Conservation (phyloP, 2,888 invertebrate species). For the Ethmia dodecea region DNA sequence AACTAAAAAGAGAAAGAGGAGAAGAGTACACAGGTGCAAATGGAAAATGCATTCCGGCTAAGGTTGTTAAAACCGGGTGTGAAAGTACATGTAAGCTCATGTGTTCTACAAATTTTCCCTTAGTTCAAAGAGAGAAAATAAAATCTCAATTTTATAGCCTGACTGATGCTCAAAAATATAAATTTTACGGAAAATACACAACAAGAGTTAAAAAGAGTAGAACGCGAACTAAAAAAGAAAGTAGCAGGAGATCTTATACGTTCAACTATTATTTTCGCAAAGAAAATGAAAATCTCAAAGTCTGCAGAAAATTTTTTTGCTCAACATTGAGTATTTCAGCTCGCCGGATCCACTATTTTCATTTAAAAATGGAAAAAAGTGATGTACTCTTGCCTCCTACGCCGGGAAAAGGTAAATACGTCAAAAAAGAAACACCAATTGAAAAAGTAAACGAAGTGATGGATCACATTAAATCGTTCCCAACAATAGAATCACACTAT, state of each 20-base stretch:
- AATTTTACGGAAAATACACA: conserved; percentile 11
- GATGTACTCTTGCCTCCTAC: conserved; percentile 6
- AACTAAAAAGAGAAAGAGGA: conserved; percentile 2
- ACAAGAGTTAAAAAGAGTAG: conserved; percentile 7
- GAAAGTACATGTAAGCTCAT: conserved; percentile 12
- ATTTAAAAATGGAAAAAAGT: conserved; percentile 10
- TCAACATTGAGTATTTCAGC: conserved; percentile 12
- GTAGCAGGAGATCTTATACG: conserved; percentile 3
- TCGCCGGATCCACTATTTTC: conserved; percentile 11
- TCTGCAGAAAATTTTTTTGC: conserved; percentile 14
- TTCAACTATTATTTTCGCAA: conserved; percentile 9
- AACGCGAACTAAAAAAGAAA: conserved; percentile 8
- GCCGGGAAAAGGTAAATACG: conserved; percentile 12
- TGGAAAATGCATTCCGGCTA: conserved; percentile 5
- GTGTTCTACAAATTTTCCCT: conserved; percentile 11
- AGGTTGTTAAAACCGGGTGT: conserved; percentile 11
- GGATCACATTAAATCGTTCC: conserved; percentile 15
- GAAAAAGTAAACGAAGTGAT: conserved; percentile 15
- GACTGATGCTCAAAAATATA: conserved; percentile 16
- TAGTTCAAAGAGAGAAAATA: conserved; percentile 3
- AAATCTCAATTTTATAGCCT: conserved; percentile 11
- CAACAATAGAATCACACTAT: conserved; percentile 15
- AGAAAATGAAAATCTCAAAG: conserved; percentile 6
- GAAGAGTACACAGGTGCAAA: conserved; percentile 10
- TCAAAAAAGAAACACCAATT: conserved; percentile 10